Percentiles rank a stretch among this genome's conserved stretches.
phyloP scores from a whole-genome alignment of 2,113 vertebrate species.

The Misgurnus anguillicaudatus region DNA sequence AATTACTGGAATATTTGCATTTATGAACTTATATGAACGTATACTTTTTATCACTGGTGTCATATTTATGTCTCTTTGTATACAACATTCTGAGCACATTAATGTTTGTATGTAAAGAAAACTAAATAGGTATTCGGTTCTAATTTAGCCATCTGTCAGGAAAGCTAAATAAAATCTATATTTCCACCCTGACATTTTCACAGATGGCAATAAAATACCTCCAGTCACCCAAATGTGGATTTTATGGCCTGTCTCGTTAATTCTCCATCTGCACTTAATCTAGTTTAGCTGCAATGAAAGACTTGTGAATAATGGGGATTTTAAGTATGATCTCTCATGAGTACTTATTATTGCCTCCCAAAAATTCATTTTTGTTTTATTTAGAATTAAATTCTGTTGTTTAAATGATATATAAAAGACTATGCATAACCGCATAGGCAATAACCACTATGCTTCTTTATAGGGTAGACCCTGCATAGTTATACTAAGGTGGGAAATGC shows the following conservation, averaged over 20 bases:
- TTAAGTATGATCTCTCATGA: background rate
- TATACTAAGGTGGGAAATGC: background rate
- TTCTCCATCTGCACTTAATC: slow-evolving; percentile 46
- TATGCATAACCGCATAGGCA: no score
- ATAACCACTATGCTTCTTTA: background rate
- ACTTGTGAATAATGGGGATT: background rate
- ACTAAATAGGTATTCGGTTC: slow-evolving; percentile 19
- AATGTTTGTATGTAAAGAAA: background rate
- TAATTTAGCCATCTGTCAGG: slow-evolving; percentile 36
- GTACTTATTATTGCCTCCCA: background rate
- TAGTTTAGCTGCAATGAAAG: slow-evolving; percentile 1
- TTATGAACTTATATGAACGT: no score
- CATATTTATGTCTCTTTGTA: background rate
- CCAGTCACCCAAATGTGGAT: slow-evolving; percentile 33
- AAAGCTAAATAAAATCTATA: slow-evolving; percentile 33
- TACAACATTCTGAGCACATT: background rate
- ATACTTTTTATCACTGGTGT: background rate
- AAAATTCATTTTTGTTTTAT: background rate
- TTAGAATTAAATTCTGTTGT: background rate
- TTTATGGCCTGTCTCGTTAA: slow-evolving; percentile 30
- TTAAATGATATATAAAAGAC: background rate
- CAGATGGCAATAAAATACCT: slow-evolving; percentile 47
- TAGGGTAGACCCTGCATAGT: background rate
- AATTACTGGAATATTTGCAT: no score
- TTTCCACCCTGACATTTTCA: slow-evolving; percentile 49